phyloP scores from a whole-genome alignment of 1,140 invertebrate genomes.

The Tetranychus cinnabarinus region DNA sequence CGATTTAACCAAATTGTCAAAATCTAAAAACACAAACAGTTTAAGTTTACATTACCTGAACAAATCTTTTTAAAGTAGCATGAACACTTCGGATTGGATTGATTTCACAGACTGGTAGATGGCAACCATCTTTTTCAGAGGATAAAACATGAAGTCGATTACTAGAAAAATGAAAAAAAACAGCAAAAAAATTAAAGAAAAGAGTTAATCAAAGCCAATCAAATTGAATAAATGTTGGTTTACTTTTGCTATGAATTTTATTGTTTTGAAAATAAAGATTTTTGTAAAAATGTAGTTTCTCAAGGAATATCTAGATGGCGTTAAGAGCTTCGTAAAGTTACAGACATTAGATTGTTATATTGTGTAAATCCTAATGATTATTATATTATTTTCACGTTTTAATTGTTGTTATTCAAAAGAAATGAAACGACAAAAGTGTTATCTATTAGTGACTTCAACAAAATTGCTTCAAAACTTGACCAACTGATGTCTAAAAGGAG shows the following conservation, averaged over 20 bases:
- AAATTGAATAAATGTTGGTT: neutral
- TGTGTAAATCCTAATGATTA: no score
- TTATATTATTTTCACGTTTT: no score
- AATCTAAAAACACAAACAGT: neutral
- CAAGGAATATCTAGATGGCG: neutral
- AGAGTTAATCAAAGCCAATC: neutral
- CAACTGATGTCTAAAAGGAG: no score
- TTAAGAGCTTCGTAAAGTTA: no score
- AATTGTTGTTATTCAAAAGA: no score
- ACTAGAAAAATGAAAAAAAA: neutral
- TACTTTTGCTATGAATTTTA: no score
- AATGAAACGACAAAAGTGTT: no score
- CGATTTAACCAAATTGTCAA: neutral
- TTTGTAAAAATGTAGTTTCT: neutral
- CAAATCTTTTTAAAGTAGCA: constrained; percentile 59
- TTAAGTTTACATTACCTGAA: constrained; percentile 25
- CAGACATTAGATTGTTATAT: no score
- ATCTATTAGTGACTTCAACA: no score
- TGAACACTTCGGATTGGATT: constrained; percentile 61
- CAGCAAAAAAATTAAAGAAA: neutral
- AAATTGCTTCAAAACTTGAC: no score
- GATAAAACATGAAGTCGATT: constrained; percentile 57
- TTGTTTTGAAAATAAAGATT: no score
- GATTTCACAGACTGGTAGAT: constrained; percentile 65
- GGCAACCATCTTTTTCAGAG: constrained; percentile 50